Base-by-base conservation (phyloP, 2,113 vertebrate genomes). In the Grallaria varia region DNA sequence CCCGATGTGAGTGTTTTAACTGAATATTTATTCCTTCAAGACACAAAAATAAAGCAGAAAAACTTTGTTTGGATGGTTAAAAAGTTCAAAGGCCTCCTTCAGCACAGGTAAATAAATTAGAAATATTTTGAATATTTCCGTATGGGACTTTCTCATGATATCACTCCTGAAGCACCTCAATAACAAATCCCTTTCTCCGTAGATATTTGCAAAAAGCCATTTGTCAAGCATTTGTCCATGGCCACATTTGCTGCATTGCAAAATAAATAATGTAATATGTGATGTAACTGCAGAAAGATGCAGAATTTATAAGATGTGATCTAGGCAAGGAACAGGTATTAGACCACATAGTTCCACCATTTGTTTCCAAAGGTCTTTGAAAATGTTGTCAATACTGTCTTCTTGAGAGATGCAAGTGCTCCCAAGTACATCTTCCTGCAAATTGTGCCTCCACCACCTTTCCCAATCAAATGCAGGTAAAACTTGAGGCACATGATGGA, bases 241-340 rank as follows among this genome's bases (percentile, higher is more conserved):
- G 56, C 37, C 6, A 27, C 15, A 25, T 88, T 80, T 86, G 63
- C 72, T 81, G 58, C 31, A 59, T 67, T 74, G 60, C 59, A 90
- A 93, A 90, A 83, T 71, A 87, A 95, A 67, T 69, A 77, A 83
- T 49, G 81, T 47, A 91, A 84, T 39, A 63, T 42, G 77, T 31
- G 89, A 77, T 78, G 84, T 74, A 92, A 91, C 50, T 67, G 82
- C 35, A 74, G 95, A 93, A 73, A 95, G 90, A 93, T 79, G 72
- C 75, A 58, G 68, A 84, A 94, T 91, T 69, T n/a, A 42, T 95
- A 44, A 52, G 68, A 74, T 44, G 71, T 27, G 67, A 80, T 77
- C 63, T 1, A 13, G 79, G 87, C 68, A 59, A 91, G 82, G 68
- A 86, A 90, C 63, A 76, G 90, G 64, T 50, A 95, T 87, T 71